Evolutionary conservation across 2,888 invertebrate genomes (phyloP), one percentile per base, ranked within the genome.

Genomic region (Euzetes globulus): DNA sequence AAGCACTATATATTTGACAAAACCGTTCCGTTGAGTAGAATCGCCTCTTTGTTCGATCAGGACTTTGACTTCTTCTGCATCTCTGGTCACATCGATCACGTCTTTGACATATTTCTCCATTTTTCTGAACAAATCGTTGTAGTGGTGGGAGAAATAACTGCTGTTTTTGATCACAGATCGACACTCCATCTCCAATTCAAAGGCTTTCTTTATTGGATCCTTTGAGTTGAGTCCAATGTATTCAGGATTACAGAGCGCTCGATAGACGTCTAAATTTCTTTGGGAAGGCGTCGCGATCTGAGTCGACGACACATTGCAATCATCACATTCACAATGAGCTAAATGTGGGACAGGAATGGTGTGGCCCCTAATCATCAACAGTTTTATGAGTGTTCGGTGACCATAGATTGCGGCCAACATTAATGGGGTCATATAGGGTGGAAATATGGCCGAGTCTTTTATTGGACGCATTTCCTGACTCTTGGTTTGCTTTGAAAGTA

Each of bases 361-460:
- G 22, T 58, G 58, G 1, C 58, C 58, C 27, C 58, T 58, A 27
- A 7, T 7, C 58, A 58, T 58, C 13, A 58, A 22, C 27, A 58
- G 27, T 22, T 58, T 27, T 1, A 58, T 17, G 3, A 58, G 58
- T 5, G 22, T 22, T 22, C 58, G 25, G 17, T 58, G 58, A 6
- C 58, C 58, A 27, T 7, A 58, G 22, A 58, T 58, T 13, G 58
- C 58, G 13, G 58, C 58, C 58, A 58, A 58, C 58, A 58, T 58
- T 13, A 58, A 4, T 27, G 58, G 58, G 25, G 58, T 58, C 58
- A 58, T 58, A 58, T 58, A 58, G 25, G 58, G 58, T 22, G 58
- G 13, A 58, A 58, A 58, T 11, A 58, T 7, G 1, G 58, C 27
- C 58, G 58, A 58, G 1, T 58, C 58, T 58, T 58, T 58, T 19